Evolutionary conservation across 1,140 invertebrate species (phyloP).

Genomic region (Apis mellifera): DNA sequence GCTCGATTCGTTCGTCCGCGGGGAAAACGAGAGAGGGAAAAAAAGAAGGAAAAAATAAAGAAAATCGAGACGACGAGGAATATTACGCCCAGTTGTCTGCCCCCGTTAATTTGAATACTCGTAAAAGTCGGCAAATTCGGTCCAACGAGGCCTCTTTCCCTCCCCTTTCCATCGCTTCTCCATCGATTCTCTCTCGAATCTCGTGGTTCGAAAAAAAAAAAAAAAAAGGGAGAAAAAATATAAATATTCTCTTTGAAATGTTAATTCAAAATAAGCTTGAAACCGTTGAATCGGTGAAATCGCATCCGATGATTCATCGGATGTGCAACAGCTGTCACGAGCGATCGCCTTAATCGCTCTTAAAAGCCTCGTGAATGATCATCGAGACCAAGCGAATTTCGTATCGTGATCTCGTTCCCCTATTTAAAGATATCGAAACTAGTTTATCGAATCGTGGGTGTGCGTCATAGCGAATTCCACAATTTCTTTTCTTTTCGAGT

Average conservation of each 20-base stretch:
- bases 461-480: slow-evolving; percentile 56
- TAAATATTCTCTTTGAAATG: too few species aligned
- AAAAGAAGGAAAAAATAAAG: background rate
- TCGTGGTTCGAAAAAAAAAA: too few species aligned
- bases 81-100: background rate
- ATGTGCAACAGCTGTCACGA: slow-evolving; percentile 7
- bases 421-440: slow-evolving; percentile 50
- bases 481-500: slow-evolving; percentile 18
- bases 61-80: background rate
- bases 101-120: too few species aligned
- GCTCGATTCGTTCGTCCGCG: background rate
- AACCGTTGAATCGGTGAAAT: background rate
- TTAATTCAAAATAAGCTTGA: too few species aligned
- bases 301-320: slow-evolving; percentile 12
- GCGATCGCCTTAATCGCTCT: slow-evolving; percentile 2
- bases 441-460: slow-evolving; percentile 47
- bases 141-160: too few species aligned
- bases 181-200: too few species aligned
- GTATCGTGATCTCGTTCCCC: background rate
- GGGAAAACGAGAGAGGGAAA: background rate
- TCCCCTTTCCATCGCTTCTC: too few species aligned
- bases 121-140: too few species aligned
- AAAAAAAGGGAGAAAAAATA: too few species aligned
- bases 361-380: slow-evolving; percentile 10
- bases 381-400: slow-evolving; percentile 21